phyloP scores from a whole-genome alignment of 1,140 invertebrate species.

The Drosophila lacteicornis region DNA sequence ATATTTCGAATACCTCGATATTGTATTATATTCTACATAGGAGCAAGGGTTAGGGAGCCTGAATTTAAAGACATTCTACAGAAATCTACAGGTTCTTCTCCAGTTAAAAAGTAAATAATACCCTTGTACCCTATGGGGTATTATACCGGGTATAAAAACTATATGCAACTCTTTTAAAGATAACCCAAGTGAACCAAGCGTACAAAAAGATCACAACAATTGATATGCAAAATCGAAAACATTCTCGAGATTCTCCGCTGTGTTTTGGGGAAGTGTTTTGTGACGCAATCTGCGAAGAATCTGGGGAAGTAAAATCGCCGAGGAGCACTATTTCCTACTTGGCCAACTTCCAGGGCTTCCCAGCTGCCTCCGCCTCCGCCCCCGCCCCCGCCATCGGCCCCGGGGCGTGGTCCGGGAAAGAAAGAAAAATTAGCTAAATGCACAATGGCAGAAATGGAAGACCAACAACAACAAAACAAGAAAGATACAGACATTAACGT shows the following conservation, averaged over 20 bases:
- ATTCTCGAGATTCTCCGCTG: neutral
- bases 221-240: neutral
- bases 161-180: neutral
- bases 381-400: neutral
- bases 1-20: too few relatives aligned
- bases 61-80: too few relatives aligned
- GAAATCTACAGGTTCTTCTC: too few relatives aligned
- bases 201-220: neutral
- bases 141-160: too few relatives aligned
- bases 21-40: too few relatives aligned
- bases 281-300: constrained; percentile 13
- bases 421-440: constrained; percentile 1
- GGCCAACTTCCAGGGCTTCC: constrained; percentile 34
- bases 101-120: too few relatives aligned
- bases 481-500: constrained; percentile 39
- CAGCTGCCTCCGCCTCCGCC: neutral
- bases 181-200: neutral
- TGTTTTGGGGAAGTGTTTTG: neutral
- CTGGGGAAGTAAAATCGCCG: constrained; percentile 3
- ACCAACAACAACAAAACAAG: neutral
- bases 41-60: too few relatives aligned
- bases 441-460: constrained; percentile 6
- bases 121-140: too few relatives aligned
- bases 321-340: constrained; percentile 22
- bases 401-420: constrained; percentile 8